Evolutionary conservation across 2,888 invertebrate genomes (phyloP), one percentile per base, ranked within the genome.

Genomic region (Syrista parreyssii): DNA sequence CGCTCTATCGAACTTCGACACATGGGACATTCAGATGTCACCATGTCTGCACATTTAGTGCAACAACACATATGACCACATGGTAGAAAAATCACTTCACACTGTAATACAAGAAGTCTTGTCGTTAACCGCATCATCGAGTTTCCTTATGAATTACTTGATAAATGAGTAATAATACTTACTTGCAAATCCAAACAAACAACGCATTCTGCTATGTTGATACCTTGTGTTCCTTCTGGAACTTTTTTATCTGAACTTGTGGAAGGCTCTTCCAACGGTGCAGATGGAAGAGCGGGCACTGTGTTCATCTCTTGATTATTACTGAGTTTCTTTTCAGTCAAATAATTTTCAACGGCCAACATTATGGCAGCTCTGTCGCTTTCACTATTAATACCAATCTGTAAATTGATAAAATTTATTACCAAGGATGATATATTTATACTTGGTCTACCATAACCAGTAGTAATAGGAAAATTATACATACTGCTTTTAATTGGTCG

Each of bases 21-120:
- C 93, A 98, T 94, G 11, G 97, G 97, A 91, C 97, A 98, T 80
- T 92, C 92, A 2, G 91, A 89, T 78, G 96, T 91, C 34, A 94
- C 92, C 85, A 92, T 92, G 81, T 91, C 88, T 75, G 95, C 94
- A 92, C 97, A 98, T 75, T 91, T 89, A 76, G 93, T 91, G 91
- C 97, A 98, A 89, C 95, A 96, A 89, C 97, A 97, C 88, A 97
- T 94, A 91, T 98, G 97, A 78, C 97, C 97, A 90, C 97, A 97
- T 77, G 96, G 96, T 85, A 97, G 94, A 92, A 97, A 97, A 87
- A 97, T 95, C 76, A 97, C 93, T 90, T 95, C 94, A 84, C 95
- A 95, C 95, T 95, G 92, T 76, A 93, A 93, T 77, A 81, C 75
- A 77, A 15, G 36, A 55, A 55, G 6, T 55, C 9, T 55, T 9